A percentile compares a stretch with the other conserved stretches of the same genome.
phyloP scores from a whole-genome alignment of 1,140 invertebrate species.

The Plutomurus gul region DNA sequence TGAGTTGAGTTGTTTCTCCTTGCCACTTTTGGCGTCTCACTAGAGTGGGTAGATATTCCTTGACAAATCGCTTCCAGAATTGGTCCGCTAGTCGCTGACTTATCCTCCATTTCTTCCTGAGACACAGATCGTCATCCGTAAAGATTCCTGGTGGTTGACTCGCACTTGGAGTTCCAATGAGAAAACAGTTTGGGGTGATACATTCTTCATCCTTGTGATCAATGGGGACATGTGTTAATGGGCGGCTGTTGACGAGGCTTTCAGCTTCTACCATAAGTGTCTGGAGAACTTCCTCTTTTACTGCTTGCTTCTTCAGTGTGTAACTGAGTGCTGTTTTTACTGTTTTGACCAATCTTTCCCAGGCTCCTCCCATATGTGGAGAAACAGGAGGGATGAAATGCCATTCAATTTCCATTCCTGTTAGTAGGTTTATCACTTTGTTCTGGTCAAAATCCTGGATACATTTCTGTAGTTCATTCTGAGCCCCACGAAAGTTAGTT shows the following conservation, averaged over 20 bases:
- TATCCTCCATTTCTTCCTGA: not conserved
- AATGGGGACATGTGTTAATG: slow-evolving; percentile 50
- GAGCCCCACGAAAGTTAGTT: slow-evolving; percentile 53
- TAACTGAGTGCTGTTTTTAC: slow-evolving; percentile 54
- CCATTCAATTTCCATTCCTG: slow-evolving; percentile 48
- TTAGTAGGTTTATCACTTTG: slow-evolving; percentile 20
- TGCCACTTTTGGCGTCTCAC: slow-evolving; percentile 3
- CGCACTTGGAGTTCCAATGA: slow-evolving; percentile 36
- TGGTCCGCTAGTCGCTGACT: not conserved
- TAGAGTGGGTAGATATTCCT: slow-evolving; percentile 17
- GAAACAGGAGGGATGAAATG: slow-evolving; percentile 56
- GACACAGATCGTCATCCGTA: not conserved
- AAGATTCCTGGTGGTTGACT: not conserved
- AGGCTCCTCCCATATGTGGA: slow-evolving; percentile 56
- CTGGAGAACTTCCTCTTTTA: slow-evolving; percentile 54
- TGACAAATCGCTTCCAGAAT: slow-evolving; percentile 25
- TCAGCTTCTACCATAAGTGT: slow-evolving; percentile 55
- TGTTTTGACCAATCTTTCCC: slow-evolving; percentile 56
- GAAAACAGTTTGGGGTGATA: slow-evolving; percentile 54
- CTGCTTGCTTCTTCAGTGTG: slow-evolving; percentile 1
- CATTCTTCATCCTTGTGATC: slow-evolving; percentile 55
- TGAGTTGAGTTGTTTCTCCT: not conserved
- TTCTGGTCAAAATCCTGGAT: not conserved
- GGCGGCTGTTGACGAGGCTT: slow-evolving; percentile 55
- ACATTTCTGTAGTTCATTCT: slow-evolving; percentile 33